These are phyloP conservation scores for Phyllostomus hastatus DNA, from an alignment of 2,113 vertebrate species.

Conservation along the genomic window DNA sequence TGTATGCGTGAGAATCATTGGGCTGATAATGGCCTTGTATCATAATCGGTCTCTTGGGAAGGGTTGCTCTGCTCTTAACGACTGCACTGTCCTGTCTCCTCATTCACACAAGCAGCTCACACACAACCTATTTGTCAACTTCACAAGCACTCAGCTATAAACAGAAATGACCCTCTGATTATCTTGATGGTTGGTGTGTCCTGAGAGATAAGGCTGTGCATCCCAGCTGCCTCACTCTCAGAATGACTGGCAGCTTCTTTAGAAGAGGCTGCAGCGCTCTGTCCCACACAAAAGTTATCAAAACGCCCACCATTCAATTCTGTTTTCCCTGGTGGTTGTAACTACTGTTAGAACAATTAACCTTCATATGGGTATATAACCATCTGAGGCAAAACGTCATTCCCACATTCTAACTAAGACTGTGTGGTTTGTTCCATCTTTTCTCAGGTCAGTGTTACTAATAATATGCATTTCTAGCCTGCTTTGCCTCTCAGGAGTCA, in stretches of 20 bases:
- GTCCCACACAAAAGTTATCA: slow-evolving; percentile 76
- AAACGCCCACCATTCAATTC: slow-evolving; percentile 76
- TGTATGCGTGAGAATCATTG: neutral
- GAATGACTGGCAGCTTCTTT: slow-evolving; percentile 75
- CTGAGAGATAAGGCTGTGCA: slow-evolving; percentile 76
- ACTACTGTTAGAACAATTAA: slow-evolving; percentile 79
- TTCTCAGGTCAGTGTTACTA: neutral
- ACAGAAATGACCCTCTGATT: slow-evolving; percentile 61
- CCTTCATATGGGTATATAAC: slow-evolving; percentile 77
- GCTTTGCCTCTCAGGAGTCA: slow-evolving; percentile 18
- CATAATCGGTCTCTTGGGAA: slow-evolving; percentile 32
- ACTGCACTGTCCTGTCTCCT: slow-evolving; percentile 28
- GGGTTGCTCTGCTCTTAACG: neutral
- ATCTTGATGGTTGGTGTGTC: slow-evolving; percentile 73
- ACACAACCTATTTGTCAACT: slow-evolving; percentile 63
- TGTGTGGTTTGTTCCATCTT: slow-evolving; percentile 45
- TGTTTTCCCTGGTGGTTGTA: slow-evolving; percentile 76
- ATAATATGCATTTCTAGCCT: neutral
- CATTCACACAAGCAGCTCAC: neutral
- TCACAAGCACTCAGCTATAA: slow-evolving; percentile 47
- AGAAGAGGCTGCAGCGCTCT: slow-evolving; percentile 74
- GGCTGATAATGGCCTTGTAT: slow-evolving; percentile 39
- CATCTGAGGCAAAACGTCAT: slow-evolving; percentile 71
- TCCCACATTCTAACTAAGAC: slow-evolving; percentile 76
- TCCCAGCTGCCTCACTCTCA: slow-evolving; percentile 63